Evolutionary conservation across 2,797 vertebrate species (phyloP), one percentile per base, ranked within the genome.

Genomic region (Ptychobarbus kaznakovi): DNA sequence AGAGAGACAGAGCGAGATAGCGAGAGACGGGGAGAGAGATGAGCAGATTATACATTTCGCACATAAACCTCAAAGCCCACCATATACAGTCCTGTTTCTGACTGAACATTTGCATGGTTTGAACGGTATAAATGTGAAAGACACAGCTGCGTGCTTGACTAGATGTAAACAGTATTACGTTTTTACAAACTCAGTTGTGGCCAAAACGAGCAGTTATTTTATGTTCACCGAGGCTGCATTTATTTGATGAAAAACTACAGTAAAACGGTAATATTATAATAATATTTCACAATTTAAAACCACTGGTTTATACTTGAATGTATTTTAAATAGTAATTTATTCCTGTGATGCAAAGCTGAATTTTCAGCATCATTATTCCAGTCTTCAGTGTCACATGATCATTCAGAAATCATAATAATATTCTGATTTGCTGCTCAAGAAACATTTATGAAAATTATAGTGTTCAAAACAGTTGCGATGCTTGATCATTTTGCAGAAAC

Each of bases 11-110:
- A 35, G n/a, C 20, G 28, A 79, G 53, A 81, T 46, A 74, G 65
- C 38, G 5, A 58, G 46, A 18, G 38, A 76, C 9, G 13, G 35
- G 20, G 22, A 46, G 32, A 72, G 68, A 61, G 81, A 79, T 63
- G 82, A 68, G 74, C 42, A 83, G 82, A 83, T 83, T 66, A 53
- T 66, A 76, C 10, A 13, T 83, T 76, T 40, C 10, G 7, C 16
- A 53, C 58, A 66, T 28, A 83, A 83, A 66, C 72, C 44, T 66
- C 58, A 51, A 46, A 75, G 42, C 70, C 32, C 81, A 13, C 61
- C 44, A 40, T 83, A 20, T 83, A 83, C 22, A 15, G 12, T 61
- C 18, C 38, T 13, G 38, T 63, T 44, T 72, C 35, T 1, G 18
- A 20, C 66, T 40, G 1, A 16, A 65, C 15, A 65, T 32, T 65